Conservation (phyloP, 2,888 invertebrate genomes). For the Ormyrus pomaceus region DNA sequence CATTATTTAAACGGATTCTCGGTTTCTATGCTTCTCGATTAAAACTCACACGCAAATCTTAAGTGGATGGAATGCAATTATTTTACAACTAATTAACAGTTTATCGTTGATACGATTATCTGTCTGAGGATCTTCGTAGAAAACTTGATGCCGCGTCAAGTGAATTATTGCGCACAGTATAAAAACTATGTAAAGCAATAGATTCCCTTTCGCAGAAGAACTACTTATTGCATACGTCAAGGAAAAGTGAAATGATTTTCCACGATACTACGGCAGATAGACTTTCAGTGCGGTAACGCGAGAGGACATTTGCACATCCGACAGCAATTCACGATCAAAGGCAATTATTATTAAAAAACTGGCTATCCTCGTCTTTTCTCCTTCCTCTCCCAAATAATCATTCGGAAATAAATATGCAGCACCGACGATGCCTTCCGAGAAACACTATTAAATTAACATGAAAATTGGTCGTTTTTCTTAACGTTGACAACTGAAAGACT, state of each 20-base stretch:
- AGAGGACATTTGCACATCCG: slow-evolving; percentile 65
- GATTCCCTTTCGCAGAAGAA: neutral
- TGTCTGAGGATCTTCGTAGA: neutral
- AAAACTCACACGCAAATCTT: no score
- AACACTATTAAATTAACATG: slow-evolving; percentile 9
- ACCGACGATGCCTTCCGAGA: slow-evolving; percentile 16
- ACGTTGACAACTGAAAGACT: slow-evolving; percentile 33
- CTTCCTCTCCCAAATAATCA: neutral
- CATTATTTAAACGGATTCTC: slow-evolving; percentile 7
- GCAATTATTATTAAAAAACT: slow-evolving; percentile 59
- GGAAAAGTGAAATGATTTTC: neutral
- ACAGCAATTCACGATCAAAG: slow-evolving; percentile 64
- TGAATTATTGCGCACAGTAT: no score
- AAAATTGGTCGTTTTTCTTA: slow-evolving; percentile 30
- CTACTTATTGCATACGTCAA: slow-evolving; percentile 19
- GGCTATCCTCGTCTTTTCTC: neutral
- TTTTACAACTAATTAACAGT: slow-evolving; percentile 13
- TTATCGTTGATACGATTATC: slow-evolving; percentile 6
- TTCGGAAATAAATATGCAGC: slow-evolving; percentile 19
- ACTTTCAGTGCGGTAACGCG: slow-evolving; percentile 56
- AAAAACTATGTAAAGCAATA: no score
- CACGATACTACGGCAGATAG: slow-evolving; percentile 30
- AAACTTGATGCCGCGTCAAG: no score
- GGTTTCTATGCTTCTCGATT: no score
- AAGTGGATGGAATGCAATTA: slow-evolving; percentile 38